Evolutionary conservation across 2,113 vertebrate species (phyloP), one percentile per base, ranked within the genome.

Genomic region (Erythrocebus patas): DNA sequence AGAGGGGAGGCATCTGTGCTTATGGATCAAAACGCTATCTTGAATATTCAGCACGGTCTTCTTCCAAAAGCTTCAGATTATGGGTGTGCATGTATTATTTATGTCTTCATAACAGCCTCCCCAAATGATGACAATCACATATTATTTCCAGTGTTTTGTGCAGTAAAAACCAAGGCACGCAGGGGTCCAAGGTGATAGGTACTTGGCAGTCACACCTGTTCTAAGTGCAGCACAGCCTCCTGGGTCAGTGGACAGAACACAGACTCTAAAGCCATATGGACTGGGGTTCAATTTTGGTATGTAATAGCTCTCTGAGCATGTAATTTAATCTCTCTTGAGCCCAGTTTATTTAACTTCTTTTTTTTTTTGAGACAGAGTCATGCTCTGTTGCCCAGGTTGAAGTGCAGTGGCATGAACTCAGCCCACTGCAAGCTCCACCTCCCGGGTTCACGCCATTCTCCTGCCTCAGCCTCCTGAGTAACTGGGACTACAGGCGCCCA

Each of bases 111-210:
- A 50, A 78, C 8, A 30, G 23, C 61, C 12, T 48, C 27, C 35
- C n/a, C 10, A 4, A 45, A 75, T 13, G 9, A 8, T 11, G 72
- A 88, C 14, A 35, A 57, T 80, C 89, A 95, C 40, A 6, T 32
- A 5, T 10, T 27, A 66, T 64, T 75, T 84, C 55, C 11, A 59
- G 30, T 25, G 75, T 18, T 52, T 43, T 61, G 23, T 78, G 52
- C 5, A 82, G 45, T 27, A 35, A 38, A 73, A 66, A 32, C 6
- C 0, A n/a, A 13, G 14, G 48, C 25, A 43, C 9, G 1, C 11
- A 3, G 13, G 87, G n/a, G n/a, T n/a, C 3, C 4, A 13, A 25
- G 40, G 66, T 27, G 40, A 35, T 8, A 35, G 16, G 3, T 0
- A 6, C 66, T 22, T 38, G n/a, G 50, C 0, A 7, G 22, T 50